Base-by-base conservation (phyloP, 2,797 vertebrate genomes). In the Eurystomus glaucurus region DNA sequence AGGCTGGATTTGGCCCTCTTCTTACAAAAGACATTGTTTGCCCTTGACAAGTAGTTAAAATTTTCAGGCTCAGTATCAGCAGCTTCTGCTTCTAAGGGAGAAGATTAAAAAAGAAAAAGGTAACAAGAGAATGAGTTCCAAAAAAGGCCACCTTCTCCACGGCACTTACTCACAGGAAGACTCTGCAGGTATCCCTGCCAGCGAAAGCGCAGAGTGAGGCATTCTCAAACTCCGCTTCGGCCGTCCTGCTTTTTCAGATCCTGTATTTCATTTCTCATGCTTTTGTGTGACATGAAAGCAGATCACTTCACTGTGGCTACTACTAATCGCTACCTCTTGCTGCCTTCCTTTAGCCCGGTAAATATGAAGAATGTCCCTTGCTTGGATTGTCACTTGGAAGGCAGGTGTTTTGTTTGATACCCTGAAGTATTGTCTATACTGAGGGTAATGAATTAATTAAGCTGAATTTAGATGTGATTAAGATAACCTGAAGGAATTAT, bases 81-180 rank as follows among this genome's bases (percentile, higher is more conserved):
- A 61, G 57, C 28, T 90, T 91, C 48, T 80, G 52, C 39, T 87
- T 89, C 68, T 71, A 58, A 62, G 15, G 66, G 90, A 58, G 33
- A n/a, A 75, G 33, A 43, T 62, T 28, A 4, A 26, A 51, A 15
- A 15, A 46, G 54, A 29, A 37, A 19, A 51, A 48, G 43, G 74
- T 58, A 93, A 75, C 29, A 22, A 28, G 25, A 83, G 68, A 88
- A 26, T 18, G 72, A 84, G 45, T 96, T 97, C 85, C 94, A 93
- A 41, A 91, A 37, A 76, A 77, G 64, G 14, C 61, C 68, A 61
- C 94, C 48, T 95, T 92, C 72, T 91, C 66, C 12, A 12, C 54
- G 91, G 87, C 94, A 54, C 71, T 90, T 96, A 77, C 74, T 92
- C 95, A 77, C 62, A 84, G 88, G 48, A 88, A 95, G 70, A 39